phyloP scores from a whole-genome alignment of 2,797 vertebrate species.

The Falco peregrinus region DNA sequence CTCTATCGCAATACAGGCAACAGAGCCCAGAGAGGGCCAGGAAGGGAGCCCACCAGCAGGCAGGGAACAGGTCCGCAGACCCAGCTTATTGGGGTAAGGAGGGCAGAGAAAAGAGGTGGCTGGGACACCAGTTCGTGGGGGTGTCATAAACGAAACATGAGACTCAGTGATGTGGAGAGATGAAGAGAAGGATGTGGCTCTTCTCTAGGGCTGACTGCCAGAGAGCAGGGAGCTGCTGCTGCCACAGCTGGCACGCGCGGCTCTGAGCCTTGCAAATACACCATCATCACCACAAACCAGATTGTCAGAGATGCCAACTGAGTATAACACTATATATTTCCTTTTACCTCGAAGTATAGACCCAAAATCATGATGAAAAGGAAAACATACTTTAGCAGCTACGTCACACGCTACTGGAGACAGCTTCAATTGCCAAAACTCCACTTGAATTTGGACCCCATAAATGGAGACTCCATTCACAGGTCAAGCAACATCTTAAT shows the following conservation, averaged over 20 bases:
- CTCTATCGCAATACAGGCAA: background rate
- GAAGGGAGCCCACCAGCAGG: rapidly evolving
- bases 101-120: background rate
- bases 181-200: background rate
- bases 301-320: background rate
- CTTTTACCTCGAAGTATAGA: background rate
- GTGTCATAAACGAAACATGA: background rate
- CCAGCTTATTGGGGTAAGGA: background rate
- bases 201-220: background rate
- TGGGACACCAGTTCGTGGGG: background rate
- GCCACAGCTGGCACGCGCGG: rapidly evolving
- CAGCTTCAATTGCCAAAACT: background rate
- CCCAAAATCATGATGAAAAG: background rate
- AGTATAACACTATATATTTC: background rate
- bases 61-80: background rate
- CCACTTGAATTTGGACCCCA: background rate
- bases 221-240: background rate
- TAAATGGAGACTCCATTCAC: background rate
- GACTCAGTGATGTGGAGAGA: background rate
- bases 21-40: background rate
- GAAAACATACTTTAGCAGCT: background rate
- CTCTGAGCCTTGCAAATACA: background rate
- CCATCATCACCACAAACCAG: background rate
- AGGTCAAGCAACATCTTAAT: background rate
- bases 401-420: background rate